Conservation (phyloP, 2,797 vertebrate genomes). For the Ibycter americanus region DNA sequence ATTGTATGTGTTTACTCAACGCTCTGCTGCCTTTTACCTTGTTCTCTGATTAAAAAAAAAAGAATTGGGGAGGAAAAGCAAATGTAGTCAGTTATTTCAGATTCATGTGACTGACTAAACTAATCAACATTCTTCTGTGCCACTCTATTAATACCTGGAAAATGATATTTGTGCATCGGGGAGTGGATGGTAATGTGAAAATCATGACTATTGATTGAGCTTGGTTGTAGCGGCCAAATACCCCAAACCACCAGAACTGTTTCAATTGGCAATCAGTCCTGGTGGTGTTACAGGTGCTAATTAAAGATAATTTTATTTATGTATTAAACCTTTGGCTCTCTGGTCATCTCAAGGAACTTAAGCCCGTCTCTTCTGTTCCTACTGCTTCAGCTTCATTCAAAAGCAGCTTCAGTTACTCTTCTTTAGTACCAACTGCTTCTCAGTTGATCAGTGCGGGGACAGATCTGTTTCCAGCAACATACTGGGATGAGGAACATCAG, state of each 20-base stretch:
- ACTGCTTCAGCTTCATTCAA: constrained; percentile 39
- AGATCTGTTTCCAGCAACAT: constrained; percentile 49
- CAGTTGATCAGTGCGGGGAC: constrained; percentile 37
- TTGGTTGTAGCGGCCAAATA: neutral
- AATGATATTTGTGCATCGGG: neutral
- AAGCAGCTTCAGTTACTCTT: constrained; percentile 41
- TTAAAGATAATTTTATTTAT: constrained; percentile 3
- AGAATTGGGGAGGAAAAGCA: neutral
- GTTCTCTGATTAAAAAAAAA: neutral
- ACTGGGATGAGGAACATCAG: constrained; percentile 44
- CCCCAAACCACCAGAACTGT: neutral
- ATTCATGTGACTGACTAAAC: neutral
- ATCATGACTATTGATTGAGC: neutral
- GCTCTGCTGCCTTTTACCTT: neutral
- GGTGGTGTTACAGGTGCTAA: neutral
- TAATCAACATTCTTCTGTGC: neutral
- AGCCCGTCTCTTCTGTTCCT: constrained; percentile 38
- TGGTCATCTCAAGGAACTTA: constrained; percentile 31
- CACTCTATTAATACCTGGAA: neutral
- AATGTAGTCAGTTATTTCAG: neutral
- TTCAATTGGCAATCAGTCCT: neutral
- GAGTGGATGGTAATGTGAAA: neutral
- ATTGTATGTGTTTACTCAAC: neutral
- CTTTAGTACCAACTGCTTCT: constrained; percentile 45
- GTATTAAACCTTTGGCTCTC: constrained; percentile 6